Percentiles rank a stretch among this genome's conserved stretches.
These are phyloP conservation scores for Maniola hyperantus DNA, from an alignment of 2,888 invertebrate genomes.

Conservation along the genomic window DNA sequence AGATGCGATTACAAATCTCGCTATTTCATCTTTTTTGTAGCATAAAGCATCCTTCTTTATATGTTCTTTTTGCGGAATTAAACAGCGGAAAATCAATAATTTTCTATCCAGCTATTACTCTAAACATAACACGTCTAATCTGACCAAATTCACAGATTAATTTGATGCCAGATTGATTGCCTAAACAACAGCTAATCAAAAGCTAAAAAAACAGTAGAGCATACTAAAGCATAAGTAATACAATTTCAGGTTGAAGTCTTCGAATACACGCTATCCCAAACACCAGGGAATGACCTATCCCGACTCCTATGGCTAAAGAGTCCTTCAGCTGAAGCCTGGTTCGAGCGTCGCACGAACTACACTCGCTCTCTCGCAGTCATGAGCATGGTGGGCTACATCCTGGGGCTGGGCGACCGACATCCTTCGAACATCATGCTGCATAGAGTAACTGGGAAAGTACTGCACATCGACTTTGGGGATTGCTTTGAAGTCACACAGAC, in stretches of 20 bases:
- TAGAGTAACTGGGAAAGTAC: conserved; percentile 97
- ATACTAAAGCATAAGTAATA: too few species aligned
- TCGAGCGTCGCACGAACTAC: conserved; percentile 99
- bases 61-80: too few species aligned
- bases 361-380: conserved; percentile 99
- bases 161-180: too few species aligned
- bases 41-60: too few species aligned
- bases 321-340: conserved; percentile 99
- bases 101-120: too few species aligned
- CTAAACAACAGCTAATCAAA: too few species aligned
- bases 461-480: conserved; percentile 99
- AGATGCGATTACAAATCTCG: too few species aligned
- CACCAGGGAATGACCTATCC: conserved; percentile 97
- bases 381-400: conserved; percentile 99
- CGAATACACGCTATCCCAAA: conserved; percentile 97
- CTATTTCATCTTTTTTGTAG: too few species aligned
- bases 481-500: conserved; percentile 99
- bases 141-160: too few species aligned
- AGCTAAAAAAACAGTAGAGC: too few species aligned
- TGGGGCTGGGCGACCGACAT: conserved; percentile 98
- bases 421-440: conserved; percentile 99
- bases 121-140: too few species aligned
- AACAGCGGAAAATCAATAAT: too few species aligned
- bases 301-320: conserved; percentile 98
- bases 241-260: conserved; percentile 92